phyloP scores from a whole-genome alignment of 2,113 vertebrate species.

The Heterocephalus glaber region DNA sequence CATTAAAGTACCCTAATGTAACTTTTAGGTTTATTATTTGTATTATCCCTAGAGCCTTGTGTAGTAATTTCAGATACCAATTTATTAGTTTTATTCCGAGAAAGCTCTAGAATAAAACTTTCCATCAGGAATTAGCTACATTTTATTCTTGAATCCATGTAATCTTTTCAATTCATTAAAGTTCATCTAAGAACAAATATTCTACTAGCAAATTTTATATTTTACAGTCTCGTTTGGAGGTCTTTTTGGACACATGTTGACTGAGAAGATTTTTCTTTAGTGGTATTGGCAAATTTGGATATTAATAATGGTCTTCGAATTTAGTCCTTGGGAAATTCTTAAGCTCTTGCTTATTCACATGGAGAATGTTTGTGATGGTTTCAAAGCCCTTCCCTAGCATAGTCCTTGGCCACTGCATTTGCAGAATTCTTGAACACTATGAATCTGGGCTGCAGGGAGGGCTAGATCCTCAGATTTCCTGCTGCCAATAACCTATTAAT shows the following conservation, averaged over 20 bases:
- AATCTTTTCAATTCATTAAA: not conserved
- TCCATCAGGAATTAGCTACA: not conserved
- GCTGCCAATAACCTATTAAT: not conserved
- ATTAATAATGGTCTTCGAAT: not conserved
- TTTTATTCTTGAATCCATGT: not conserved
- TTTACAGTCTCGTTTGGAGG: not conserved
- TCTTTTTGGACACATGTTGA: not conserved
- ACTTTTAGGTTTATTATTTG: not conserved
- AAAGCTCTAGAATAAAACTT: slow-evolving; percentile 1
- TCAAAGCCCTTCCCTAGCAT: not conserved
- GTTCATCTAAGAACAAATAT: not conserved
- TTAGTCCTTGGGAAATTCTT: not conserved
- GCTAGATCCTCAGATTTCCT: not conserved
- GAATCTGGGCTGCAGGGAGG: not conserved
- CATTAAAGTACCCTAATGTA: not conserved
- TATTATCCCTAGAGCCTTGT: not conserved
- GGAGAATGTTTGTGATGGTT: not conserved
- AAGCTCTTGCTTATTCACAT: not conserved
- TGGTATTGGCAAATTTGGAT: not conserved
- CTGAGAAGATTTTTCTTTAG: not conserved
- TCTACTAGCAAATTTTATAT: not conserved
- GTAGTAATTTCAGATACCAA: not conserved
- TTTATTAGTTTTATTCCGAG: not conserved
- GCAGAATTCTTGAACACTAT: not conserved
- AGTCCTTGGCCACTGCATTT: not conserved